Base-by-base conservation (phyloP, 2,888 invertebrate species). In the Busseola fusca region DNA sequence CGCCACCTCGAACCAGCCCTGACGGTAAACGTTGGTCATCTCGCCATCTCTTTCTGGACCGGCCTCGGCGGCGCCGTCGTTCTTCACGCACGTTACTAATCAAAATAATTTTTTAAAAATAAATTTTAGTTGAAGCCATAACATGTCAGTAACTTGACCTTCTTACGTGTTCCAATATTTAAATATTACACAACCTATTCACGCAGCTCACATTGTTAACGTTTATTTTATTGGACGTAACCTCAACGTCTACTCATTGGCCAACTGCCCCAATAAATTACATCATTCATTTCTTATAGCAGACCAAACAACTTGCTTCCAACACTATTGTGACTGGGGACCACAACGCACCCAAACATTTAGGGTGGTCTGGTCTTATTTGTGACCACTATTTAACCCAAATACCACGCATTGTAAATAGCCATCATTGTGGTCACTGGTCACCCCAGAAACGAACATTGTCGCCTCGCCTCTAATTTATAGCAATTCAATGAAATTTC, bases 401-500 rank as follows among this genome's bases (percentile, higher is more conserved):
- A 92, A 93, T 92, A 92, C 84, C 79, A 59, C 37, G 76, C 86
- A 89, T 91, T 92, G 91, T 92, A 89, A 91, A 91, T 83, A 84
- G 84, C 79, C 84, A 88, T 89, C 89, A 91, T 91, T 92, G 91
- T 93, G 88, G 84, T 87, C 89, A 87, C 88, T 93, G 88, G 85
- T 86, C 90, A 87, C 88, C 90, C 89, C 80, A 87, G 85, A 86
- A 89, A 90, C 86, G 79, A 84, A 87, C 88, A 91, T 91, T 92
- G 91, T 91, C 85, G 80, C 82, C 83, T 85, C 73, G 81, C 83
- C 82, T 85, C 78, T 90, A 90, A 95, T 94, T 94, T 95, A 95
- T 93, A 83, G 89, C 90, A 88, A 90, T 92, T 92, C 93, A 92
- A 94, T 94, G 92, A 92, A 91, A 94, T 94, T 95, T 95, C 93